Evolutionary conservation across 1,140 invertebrate species (phyloP).

Genomic region (Saxidomus purpurata): DNA sequence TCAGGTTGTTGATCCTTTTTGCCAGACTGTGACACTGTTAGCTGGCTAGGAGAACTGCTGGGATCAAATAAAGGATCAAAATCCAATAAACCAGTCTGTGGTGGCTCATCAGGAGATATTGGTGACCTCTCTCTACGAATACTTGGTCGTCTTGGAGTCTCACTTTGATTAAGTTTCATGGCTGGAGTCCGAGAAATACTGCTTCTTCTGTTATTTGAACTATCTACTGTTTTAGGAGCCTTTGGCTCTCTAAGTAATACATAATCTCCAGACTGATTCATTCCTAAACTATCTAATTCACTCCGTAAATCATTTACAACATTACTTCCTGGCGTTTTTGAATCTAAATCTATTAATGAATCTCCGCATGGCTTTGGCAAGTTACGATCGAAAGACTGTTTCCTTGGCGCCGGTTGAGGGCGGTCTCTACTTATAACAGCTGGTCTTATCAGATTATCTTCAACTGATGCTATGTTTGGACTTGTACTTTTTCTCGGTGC

Average conservation of each 20-base stretch:
- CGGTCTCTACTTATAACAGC: background rate
- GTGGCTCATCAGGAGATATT: background rate
- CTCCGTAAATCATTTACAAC: background rate
- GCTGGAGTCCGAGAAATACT: conserved; percentile 51
- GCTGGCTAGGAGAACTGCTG: background rate
- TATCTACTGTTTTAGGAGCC: background rate
- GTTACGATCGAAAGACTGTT: conserved; percentile 11
- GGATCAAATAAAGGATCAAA: conserved; percentile 53
- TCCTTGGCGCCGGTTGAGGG: conserved; percentile 19
- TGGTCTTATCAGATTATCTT: conserved; percentile 25
- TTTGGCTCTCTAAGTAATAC: conserved; percentile 42
- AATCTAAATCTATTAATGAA: conserved; percentile 1
- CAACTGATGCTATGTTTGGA: conserved; percentile 24
- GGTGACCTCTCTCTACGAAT: conserved; percentile 41
- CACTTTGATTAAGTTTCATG: conserved; percentile 44
- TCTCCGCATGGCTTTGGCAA: background rate
- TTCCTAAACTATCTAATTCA: conserved; percentile 35
- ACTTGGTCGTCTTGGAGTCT: conserved; percentile 56
- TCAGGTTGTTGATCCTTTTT: background rate
- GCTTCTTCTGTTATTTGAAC: conserved; percentile 10
- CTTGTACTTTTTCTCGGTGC: conserved; percentile 49
- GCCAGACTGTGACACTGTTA: background rate
- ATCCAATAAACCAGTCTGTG: conserved; percentile 23
- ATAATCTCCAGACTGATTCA: conserved; percentile 42
- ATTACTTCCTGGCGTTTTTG: background rate